These are phyloP conservation scores for Anarrhichthys ocellatus DNA, from an alignment of 2,113 vertebrate species.

Conservation along the genomic window DNA sequence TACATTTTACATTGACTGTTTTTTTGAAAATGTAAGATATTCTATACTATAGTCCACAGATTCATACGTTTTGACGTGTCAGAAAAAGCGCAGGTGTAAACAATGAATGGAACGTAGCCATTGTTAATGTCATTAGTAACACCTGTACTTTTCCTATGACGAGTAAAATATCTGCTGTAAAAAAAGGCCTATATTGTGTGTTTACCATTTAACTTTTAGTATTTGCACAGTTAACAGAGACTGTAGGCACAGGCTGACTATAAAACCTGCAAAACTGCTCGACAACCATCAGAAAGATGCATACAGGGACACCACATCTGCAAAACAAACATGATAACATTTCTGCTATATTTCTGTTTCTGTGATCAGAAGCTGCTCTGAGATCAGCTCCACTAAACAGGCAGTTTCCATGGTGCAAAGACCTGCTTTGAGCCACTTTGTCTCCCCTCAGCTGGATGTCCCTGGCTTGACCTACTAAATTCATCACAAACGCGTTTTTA, in stretches of 20 bases:
- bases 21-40: neutral
- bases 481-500: slow-evolving; percentile 16
- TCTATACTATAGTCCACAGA: neutral
- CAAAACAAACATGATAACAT: neutral
- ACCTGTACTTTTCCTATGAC: neutral
- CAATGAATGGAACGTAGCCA: neutral
- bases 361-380: neutral
- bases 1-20: neutral
- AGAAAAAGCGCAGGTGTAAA: neutral
- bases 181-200: neutral
- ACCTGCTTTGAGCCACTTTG: slow-evolving; percentile 39
- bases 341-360: neutral
- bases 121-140: neutral
- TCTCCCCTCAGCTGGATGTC: slow-evolving; percentile 54
- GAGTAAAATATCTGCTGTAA: neutral
- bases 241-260: neutral
- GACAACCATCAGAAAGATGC: neutral
- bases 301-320: neutral
- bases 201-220: neutral
- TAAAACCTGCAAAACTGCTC: slow-evolving; percentile 2
- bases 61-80: neutral
- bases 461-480: slow-evolving; percentile 59
- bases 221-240: neutral
- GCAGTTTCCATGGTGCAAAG: slow-evolving; percentile 34
- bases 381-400: slow-evolving; percentile 10